Percentiles rank a stretch among this genome's conserved stretches.
These are phyloP conservation scores for Ploceus nigricollis DNA, from an alignment of 2,113 vertebrate genomes.

Conservation along the genomic window DNA sequence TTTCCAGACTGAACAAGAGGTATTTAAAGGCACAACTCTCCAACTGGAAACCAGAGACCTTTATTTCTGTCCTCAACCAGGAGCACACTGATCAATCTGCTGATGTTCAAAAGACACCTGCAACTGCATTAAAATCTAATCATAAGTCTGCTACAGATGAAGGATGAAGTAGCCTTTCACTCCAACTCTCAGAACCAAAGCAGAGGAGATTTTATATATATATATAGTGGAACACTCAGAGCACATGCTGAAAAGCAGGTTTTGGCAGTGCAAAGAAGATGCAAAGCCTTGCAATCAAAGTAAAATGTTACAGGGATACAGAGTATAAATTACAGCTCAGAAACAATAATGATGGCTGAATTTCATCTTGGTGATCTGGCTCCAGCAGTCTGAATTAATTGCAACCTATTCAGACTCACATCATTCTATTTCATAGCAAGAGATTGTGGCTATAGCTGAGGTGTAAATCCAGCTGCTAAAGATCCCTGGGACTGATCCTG, in stretches of 20 bases:
- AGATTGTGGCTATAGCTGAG: not conserved
- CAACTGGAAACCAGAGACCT: not conserved
- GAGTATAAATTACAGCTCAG: not conserved
- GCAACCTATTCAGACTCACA: not conserved
- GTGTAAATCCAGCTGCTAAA: not conserved
- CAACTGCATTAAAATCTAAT: not conserved
- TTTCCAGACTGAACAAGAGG: not conserved
- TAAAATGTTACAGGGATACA: not conserved
- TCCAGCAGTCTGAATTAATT: constrained; percentile 39
- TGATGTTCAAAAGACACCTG: not conserved
- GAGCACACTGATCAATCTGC: not conserved
- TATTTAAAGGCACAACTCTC: not conserved
- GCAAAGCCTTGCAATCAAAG: not conserved
- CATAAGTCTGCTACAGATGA: not conserved
- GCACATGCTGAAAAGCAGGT: not conserved
- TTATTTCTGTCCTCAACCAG: not conserved
- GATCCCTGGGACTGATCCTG: not conserved
- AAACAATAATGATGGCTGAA: not conserved
- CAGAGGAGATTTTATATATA: not conserved
- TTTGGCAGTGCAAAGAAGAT: not conserved
- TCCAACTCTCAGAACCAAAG: not conserved
- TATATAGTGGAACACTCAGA: not conserved
- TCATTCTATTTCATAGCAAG: not conserved
- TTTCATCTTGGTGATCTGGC: constrained; percentile 24
- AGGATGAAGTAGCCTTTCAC: not conserved